A percentile compares a stretch with the other conserved stretches of the same genome.
Conservation (phyloP, 2,113 vertebrate genomes). For the Scortum barcoo region DNA sequence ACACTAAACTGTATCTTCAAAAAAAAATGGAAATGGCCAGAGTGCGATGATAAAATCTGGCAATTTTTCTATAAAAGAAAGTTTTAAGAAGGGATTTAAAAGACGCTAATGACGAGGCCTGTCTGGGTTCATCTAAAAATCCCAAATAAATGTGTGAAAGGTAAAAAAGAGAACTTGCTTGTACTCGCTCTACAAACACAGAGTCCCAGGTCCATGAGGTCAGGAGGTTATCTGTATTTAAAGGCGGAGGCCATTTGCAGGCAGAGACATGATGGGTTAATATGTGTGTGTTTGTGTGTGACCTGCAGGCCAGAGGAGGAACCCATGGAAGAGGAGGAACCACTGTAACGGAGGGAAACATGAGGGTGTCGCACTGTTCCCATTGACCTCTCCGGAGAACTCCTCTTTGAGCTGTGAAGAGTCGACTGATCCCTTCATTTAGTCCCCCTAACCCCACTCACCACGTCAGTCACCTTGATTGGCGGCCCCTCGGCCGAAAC, state of each 20-base stretch:
- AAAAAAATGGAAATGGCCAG: too few relatives aligned
- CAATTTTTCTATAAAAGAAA: too few relatives aligned
- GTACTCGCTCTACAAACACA: too few relatives aligned
- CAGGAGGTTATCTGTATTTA: slow-evolving; percentile 6
- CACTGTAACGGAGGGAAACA: slow-evolving; percentile 83
- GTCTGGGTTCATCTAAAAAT: background rate
- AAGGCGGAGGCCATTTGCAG: background rate
- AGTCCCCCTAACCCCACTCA: slow-evolving; percentile 73
- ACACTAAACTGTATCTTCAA: too few relatives aligned
- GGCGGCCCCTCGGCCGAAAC: slow-evolving; percentile 69
- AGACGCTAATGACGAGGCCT: too few relatives aligned
- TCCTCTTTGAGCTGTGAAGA: slow-evolving; percentile 69
- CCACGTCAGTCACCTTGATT: slow-evolving; percentile 77
- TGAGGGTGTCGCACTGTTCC: slow-evolving; percentile 64
- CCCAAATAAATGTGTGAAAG: background rate
- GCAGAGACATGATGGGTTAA: background rate
- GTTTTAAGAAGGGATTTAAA: too few relatives aligned
- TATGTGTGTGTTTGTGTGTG: background rate
- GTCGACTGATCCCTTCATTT: slow-evolving; percentile 80
- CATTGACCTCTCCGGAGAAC: slow-evolving; percentile 76
- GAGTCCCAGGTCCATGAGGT: background rate
- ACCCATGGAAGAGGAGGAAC: slow-evolving; percentile 93
- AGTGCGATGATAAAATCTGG: too few relatives aligned
- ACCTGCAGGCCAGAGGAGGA: slow-evolving; percentile 88
- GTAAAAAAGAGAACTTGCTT: background rate